phyloP scores from a whole-genome alignment of 1,140 invertebrate species.

The Armadillidium nasatum region DNA sequence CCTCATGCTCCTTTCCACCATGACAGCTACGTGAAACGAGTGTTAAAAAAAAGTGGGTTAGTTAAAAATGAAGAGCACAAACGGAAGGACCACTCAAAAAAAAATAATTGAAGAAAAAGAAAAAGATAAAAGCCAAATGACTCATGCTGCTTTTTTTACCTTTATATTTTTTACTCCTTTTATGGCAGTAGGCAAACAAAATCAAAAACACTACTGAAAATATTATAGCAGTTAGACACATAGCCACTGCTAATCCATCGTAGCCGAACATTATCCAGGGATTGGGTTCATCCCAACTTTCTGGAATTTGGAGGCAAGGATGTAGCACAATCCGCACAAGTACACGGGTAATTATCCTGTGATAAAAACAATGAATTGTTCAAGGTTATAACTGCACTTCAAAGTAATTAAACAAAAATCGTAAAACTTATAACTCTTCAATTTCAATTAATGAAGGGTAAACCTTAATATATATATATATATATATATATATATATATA shows the following conservation, averaged over 20 bases:
- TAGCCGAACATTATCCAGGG: constrained; percentile 45
- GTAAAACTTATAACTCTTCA: too few relatives aligned
- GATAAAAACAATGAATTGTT: neutral
- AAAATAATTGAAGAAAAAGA: neutral
- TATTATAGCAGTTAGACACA: constrained; percentile 42
- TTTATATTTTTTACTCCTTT: constrained; percentile 43
- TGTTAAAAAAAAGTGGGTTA: too few relatives aligned
- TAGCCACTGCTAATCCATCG: constrained; percentile 43
- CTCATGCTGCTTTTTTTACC: constrained; percentile 24
- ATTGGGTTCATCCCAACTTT: constrained; percentile 40
- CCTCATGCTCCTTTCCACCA: constrained; percentile 40
- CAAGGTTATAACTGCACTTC: too few relatives aligned
- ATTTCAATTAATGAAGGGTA: too few relatives aligned
- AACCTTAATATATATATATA: too few relatives aligned
- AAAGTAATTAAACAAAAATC: too few relatives aligned
- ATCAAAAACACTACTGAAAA: constrained; percentile 42
- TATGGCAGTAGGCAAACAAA: constrained; percentile 44
- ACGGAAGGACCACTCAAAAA: neutral
- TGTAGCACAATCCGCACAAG: constrained; percentile 41
- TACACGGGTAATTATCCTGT: constrained; percentile 37
- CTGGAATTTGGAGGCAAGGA: constrained; percentile 40
- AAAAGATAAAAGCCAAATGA: neutral
- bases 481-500: too few relatives aligned
- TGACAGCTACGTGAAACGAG: constrained; percentile 31
- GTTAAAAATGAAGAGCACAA: neutral